Conservation (phyloP, 2,113 vertebrate species). For the Oreochromis aureus region DNA sequence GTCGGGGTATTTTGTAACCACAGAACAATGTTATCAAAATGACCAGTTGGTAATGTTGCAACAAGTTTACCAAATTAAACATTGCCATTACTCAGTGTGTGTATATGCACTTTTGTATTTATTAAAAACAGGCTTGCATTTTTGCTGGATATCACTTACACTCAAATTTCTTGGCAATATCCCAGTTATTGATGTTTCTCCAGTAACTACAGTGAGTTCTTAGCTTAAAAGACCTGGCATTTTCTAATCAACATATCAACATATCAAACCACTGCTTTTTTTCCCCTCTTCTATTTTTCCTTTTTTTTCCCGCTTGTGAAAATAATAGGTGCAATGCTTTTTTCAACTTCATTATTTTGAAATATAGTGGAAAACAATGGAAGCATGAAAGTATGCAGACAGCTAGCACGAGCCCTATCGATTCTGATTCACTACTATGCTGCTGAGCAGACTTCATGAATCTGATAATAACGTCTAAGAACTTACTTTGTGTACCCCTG, state of each 20-base stretch:
- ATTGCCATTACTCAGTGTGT: not conserved
- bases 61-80: not conserved
- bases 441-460: not conserved
- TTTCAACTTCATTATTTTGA: not conserved
- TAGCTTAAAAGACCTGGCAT: not conserved
- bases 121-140: not conserved
- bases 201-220: not conserved
- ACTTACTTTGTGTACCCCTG: not conserved
- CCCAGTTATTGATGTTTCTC: not conserved
- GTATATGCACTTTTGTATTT: not conserved
- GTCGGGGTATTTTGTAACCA: not conserved
- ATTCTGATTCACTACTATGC: not conserved
- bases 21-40: not conserved
- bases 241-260: fast-evolving
- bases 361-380: not conserved
- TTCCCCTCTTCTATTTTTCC: fast-evolving
- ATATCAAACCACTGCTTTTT: not conserved
- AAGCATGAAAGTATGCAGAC: not conserved
- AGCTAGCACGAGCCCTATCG: not conserved
- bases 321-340: not conserved
- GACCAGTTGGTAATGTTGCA: not conserved
- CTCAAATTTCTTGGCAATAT: not conserved
- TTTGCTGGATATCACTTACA: not conserved
- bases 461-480: not conserved
- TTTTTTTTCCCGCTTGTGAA: not conserved